Conservation (phyloP, 2,888 invertebrate species). For the Tromatobia lineatoria region DNA sequence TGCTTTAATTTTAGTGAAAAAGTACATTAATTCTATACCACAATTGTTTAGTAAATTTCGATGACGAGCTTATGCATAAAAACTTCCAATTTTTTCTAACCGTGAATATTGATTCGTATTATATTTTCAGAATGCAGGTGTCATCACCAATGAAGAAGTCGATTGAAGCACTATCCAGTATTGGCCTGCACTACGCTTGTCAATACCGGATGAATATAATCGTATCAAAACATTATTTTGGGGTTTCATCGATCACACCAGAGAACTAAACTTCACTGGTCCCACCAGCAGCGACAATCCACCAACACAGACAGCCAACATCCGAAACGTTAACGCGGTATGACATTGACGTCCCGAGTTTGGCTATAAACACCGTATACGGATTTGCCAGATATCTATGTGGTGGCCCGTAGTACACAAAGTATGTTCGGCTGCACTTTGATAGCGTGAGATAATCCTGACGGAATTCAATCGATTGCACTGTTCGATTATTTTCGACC, state of each 20-base stretch:
- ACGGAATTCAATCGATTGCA: conserved; percentile 13
- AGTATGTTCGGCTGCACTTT: not conserved
- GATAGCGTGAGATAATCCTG: conserved; percentile 6
- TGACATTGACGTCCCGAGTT: conserved; percentile 19
- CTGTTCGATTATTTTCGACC: conserved; percentile 12
- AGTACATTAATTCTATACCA: too few relatives aligned
- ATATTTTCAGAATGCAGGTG: not conserved
- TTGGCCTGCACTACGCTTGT: not conserved
- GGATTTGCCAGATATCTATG: not conserved
- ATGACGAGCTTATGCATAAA: too few relatives aligned
- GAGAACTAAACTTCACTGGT: not conserved
- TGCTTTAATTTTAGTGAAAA: too few relatives aligned
- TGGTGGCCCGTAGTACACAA: not conserved
- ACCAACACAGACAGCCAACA: not conserved
- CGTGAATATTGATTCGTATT: too few relatives aligned
- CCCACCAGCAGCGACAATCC: conserved; percentile 2
- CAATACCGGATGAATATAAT: conserved; percentile 17
- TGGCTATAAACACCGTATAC: not conserved
- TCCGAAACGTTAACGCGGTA: not conserved
- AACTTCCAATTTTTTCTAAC: too few relatives aligned
- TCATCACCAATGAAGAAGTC: not conserved
- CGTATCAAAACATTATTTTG: conserved; percentile 25
- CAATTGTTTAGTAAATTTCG: too few relatives aligned
- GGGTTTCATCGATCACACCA: conserved; percentile 5
- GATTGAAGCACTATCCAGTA: not conserved